Evolutionary conservation across 2,888 invertebrate species (phyloP).

Genomic region (Andrena trimmerana): DNA sequence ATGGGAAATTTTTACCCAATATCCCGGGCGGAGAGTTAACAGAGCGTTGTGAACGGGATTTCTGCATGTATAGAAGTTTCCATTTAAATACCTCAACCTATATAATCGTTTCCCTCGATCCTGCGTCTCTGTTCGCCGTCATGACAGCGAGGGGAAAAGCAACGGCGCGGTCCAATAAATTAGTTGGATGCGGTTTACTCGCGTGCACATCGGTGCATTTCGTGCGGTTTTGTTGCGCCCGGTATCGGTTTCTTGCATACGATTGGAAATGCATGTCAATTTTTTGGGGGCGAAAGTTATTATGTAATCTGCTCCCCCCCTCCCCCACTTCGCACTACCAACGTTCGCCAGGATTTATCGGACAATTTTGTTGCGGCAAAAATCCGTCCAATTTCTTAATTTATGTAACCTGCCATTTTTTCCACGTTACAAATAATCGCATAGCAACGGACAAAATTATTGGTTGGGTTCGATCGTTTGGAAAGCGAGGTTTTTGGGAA

Average conservation of each 20-base stretch:
- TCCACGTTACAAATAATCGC: not conserved
- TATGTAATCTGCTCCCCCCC: not conserved
- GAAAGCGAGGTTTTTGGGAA: too few relatives aligned
- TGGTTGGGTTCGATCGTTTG: too few relatives aligned
- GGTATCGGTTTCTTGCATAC: constrained; percentile 32
- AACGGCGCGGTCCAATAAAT: constrained; percentile 49
- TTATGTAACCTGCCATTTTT: not conserved
- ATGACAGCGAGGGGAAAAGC: constrained; percentile 26
- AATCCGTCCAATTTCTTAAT: not conserved
- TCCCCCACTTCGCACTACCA: not conserved
- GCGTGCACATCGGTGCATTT: constrained; percentile 46
- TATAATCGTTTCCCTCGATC: constrained; percentile 19
- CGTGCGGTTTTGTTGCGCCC: constrained; percentile 29
- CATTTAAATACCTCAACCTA: constrained; percentile 33
- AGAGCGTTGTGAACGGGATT: constrained; percentile 1
- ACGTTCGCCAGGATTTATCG: not conserved
- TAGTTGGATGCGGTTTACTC: constrained; percentile 52
- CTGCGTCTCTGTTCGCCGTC: constrained; percentile 8
- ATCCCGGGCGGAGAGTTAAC: not conserved
- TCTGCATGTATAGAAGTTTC: constrained; percentile 6
- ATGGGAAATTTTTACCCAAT: constrained; percentile 12
- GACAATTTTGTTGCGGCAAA: not conserved
- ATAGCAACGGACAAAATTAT: too few relatives aligned
- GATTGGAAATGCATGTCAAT: constrained; percentile 30
- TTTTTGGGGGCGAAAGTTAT: constrained; percentile 7